Conservation (phyloP, 2,113 vertebrate genomes). For the Indicator maculatus region DNA sequence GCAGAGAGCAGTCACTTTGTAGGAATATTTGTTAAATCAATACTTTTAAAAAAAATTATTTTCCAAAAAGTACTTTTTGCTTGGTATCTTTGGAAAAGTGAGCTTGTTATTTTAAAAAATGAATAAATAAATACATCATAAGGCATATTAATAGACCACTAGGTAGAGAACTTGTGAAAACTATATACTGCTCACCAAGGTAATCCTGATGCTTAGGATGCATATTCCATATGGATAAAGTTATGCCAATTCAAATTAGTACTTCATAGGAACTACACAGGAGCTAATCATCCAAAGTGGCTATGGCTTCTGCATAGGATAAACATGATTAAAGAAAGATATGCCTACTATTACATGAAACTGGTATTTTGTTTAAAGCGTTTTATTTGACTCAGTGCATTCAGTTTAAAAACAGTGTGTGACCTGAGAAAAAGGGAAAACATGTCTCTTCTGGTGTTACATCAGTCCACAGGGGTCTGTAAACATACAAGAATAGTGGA, state of each 20-base stretch:
- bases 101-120: not conserved
- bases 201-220: not conserved
- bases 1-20: not conserved
- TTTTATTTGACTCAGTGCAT: not conserved
- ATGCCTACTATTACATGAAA: not conserved
- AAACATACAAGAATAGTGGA: slow-evolving; percentile 71
- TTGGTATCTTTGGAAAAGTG: not conserved
- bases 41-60: not conserved
- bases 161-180: not conserved
- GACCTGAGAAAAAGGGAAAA: slow-evolving; percentile 53
- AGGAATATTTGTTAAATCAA: not conserved
- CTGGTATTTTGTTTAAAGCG: not conserved
- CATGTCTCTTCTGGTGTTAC: slow-evolving; percentile 65
- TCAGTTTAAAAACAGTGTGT: slow-evolving; percentile 46
- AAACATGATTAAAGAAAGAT: not conserved
- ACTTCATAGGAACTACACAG: not conserved
- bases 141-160: not conserved
- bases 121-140: not conserved
- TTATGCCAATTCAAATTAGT: not conserved
- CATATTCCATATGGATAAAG: not conserved
- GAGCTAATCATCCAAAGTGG: not conserved
- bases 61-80: not conserved
- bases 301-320: not conserved
- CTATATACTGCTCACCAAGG: not conserved
- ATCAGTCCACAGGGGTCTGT: slow-evolving; percentile 67